Conservation (phyloP, 2,888 invertebrate genomes). For the Troides oblongomaculatus region DNA sequence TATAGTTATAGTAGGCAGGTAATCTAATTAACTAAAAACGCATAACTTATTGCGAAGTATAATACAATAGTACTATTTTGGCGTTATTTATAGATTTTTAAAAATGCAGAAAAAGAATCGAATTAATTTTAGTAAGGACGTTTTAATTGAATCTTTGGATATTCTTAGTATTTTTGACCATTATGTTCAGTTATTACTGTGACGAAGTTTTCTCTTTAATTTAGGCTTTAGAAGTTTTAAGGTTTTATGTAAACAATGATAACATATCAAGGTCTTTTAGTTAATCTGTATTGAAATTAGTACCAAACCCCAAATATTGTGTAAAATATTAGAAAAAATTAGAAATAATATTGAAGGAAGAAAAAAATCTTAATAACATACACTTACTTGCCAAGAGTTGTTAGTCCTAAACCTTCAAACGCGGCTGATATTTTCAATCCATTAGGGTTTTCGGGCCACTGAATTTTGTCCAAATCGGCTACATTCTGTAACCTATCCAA, state of each 20-base stretch:
- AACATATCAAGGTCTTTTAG: constrained; percentile 22
- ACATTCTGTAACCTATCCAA: constrained; percentile 60
- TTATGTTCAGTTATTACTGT: not conserved
- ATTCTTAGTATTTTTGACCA: not conserved
- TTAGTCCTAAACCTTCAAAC: constrained; percentile 65
- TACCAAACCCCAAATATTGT: constrained; percentile 13
- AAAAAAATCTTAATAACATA: not conserved
- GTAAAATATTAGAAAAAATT: not conserved
- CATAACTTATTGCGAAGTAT: not conserved
- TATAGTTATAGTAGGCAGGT: not conserved
- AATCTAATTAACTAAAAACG: not conserved
- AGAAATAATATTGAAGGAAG: not conserved
- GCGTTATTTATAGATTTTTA: not conserved
- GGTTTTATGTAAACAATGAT: constrained; percentile 28
- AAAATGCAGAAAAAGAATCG: not conserved
- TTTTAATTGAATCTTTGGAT: not conserved
- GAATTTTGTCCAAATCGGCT: constrained; percentile 67
- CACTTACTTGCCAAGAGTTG: constrained; percentile 71
- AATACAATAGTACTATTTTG: not conserved
- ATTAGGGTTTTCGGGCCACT: constrained; percentile 69
- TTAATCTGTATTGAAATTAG: constrained; percentile 25
- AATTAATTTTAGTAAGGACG: not conserved
- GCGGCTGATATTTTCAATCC: constrained; percentile 68
- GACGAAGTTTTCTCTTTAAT: constrained; percentile 21
- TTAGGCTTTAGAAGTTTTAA: constrained; percentile 27